A percentile compares a stretch with the other conserved stretches of the same genome.
phyloP scores from a whole-genome alignment of 2,797 vertebrate species.

The Synaphobranchus kaupii region DNA sequence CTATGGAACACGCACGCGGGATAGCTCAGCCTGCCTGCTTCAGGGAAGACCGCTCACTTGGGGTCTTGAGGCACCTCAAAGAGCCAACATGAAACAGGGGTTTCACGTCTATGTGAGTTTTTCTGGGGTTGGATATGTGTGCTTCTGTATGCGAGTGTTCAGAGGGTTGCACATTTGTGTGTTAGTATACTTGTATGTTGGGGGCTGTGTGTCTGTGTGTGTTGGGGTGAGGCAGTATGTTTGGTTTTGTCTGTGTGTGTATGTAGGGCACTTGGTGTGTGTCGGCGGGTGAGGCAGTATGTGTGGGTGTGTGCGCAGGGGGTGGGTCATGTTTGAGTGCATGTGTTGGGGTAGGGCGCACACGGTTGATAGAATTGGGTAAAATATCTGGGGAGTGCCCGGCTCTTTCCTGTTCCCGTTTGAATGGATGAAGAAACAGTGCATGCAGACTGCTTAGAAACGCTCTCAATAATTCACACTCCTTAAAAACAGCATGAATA shows the following conservation, averaged over 20 bases:
- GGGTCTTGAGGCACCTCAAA: too few relatives aligned
- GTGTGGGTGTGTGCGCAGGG: background rate
- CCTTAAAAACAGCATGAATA: slow-evolving; percentile 68
- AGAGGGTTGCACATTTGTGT: background rate
- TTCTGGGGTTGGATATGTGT: background rate
- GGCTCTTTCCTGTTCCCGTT: slow-evolving; percentile 30
- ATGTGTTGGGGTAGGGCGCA: background rate
- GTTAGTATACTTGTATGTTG: background rate
- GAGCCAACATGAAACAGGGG: too few relatives aligned
- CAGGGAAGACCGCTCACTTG: background rate
- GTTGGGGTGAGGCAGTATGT: background rate
- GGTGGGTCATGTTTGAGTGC: background rate
- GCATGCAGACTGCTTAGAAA: slow-evolving; percentile 39
- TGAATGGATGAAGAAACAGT: slow-evolving; percentile 52
- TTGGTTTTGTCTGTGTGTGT: background rate
- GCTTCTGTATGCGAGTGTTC: background rate
- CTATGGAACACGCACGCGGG: background rate
- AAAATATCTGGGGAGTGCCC: slow-evolving; percentile 5
- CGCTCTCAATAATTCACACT: slow-evolving; percentile 69
- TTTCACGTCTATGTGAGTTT: too few relatives aligned
- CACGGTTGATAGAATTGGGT: background rate
- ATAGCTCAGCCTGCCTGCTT: background rate
- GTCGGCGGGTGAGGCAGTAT: too few relatives aligned
- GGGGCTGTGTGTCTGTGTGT: background rate
- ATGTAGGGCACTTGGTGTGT: background rate